Base-by-base conservation (phyloP, 2,113 vertebrate genomes). In the Channa argus region DNA sequence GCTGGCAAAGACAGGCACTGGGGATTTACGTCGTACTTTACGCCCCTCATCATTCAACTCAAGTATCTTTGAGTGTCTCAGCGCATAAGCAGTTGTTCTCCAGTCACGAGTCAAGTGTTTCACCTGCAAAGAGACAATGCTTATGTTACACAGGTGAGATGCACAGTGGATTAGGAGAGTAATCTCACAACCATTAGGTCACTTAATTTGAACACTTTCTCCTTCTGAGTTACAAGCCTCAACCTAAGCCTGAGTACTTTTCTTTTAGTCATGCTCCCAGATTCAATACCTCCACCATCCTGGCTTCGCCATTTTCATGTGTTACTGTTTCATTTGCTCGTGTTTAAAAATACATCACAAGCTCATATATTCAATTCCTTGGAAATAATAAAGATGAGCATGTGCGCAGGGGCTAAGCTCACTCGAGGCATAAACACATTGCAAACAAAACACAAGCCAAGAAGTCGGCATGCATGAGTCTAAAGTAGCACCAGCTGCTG, bases 41-140 rank as follows among this genome's bases (percentile, higher is more conserved):
- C 95, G 94, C 2, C 94, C 95, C 62, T 98, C 97, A 0, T 97
- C 95, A 0, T 96, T 98, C 85, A 99, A 92, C 91, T 99, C 96
- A 1, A 99, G 94, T 6, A 89, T 86, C 63, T 91, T 85, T 0
- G 98, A 99, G 86, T 96, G 94, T 84, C 94, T 96, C 87, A 99
- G 87, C 39, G 98, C 98, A 0, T 96, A 94, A 0, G 97, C 96
- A 0, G 98, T 99, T 49, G 97, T 97, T 80, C 97, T 96, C 98
- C 98, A 99, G 93, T 99, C 98, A 14, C 95, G 95, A 0, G 98
- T 99, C 56, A 99, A 94, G 72, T 99, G 97, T 78, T 99, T 99
- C 36, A 99, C 97, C 98, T 99, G 82, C 47, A 69, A 71, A 47
- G 41, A 87, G 38, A 79, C 3, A 54, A 33, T 1, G 12, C 54